phyloP scores from a whole-genome alignment of 2,113 vertebrate species.

The Mobula hypostoma region DNA sequence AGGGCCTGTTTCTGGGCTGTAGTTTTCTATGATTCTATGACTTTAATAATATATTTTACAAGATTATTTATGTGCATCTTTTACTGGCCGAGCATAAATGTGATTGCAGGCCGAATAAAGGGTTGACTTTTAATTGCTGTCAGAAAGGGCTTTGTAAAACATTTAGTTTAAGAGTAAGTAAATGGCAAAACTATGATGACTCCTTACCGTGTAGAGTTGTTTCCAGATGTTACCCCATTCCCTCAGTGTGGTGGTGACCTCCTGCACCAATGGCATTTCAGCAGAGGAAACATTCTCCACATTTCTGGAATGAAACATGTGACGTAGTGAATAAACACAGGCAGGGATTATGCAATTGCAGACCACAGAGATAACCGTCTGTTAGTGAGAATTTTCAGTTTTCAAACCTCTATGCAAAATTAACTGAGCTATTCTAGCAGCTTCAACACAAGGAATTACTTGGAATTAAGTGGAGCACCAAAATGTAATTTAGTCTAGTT shows the following conservation, averaged over 20 bases:
- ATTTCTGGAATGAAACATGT: slow-evolving; percentile 53
- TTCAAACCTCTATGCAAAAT: slow-evolving; percentile 13
- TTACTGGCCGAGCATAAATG: too few species aligned
- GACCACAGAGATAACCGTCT: background rate
- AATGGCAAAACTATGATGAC: too few species aligned
- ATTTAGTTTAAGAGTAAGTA: background rate
- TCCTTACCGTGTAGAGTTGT: slow-evolving; percentile 83
- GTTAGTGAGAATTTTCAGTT: slow-evolving; percentile 9
- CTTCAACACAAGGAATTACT: background rate
- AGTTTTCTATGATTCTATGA: too few species aligned
- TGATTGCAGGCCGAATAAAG: too few species aligned
- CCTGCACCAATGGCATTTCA: slow-evolving; percentile 90
- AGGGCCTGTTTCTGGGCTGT: too few species aligned
- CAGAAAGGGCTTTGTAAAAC: too few species aligned
- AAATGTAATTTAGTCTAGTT: too few species aligned
- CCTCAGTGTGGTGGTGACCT: slow-evolving; percentile 86
- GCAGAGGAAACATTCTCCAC: slow-evolving; percentile 65
- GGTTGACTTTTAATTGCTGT: too few species aligned
- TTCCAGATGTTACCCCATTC: slow-evolving; percentile 98
- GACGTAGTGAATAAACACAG: background rate
- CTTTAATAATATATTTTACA: too few species aligned
- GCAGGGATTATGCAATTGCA: background rate
- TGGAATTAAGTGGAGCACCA: background rate
- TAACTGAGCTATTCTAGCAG: background rate
- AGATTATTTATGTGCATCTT: too few species aligned